Evolutionary conservation across 2,888 invertebrate species (phyloP), one percentile per base, ranked within the genome.

Genomic region (Psococerastis gibbosa): DNA sequence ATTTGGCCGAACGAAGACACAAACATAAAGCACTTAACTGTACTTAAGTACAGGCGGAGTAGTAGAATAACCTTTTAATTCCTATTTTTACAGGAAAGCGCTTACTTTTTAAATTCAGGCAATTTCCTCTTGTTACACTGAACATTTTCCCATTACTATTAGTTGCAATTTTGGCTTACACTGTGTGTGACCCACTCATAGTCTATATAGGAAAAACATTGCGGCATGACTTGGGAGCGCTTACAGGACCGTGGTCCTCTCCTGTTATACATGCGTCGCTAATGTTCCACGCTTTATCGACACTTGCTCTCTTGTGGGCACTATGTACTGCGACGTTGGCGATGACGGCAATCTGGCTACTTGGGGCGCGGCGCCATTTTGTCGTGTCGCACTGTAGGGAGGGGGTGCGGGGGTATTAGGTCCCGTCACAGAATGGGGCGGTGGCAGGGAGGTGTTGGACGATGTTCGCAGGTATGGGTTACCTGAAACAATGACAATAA

Each of bases 391-490:
- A 11, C 51, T 49, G 46, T 54, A 53, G 3, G 53, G 52, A n/a
- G 55, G 53, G 17, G 55, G 53, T 13, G 51, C 53, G 34, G 55
- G 55, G 52, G 66, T 51, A 43, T 63, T 64, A 1, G 66, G 67
- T 64, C 57, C 45, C 6, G 46, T 46, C 11, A 47, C 47, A 5
- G 49, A 47, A 32, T 52, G 53, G 3, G 52, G 55, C 2, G 56
- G 62, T 20, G 63, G 65, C 23, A 65, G 57, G 41, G 57, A 57
- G 48, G 63, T 69, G 48, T 69, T 73, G 41, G 73, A 73, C 47
- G 74, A 75, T 9, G 6, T 27, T 56, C 87, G 68, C 49, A 87
- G 65, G 61, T 88, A 88, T 1, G 88, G 88, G 62, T 89, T 89
- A 45, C 60, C 62, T 38, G 38, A 34, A 34, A 34, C 6, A 16